Evolutionary conservation across 2,888 invertebrate species (phyloP), one percentile per base, ranked within the genome.

Genomic region (Cacoxenus indagator): DNA sequence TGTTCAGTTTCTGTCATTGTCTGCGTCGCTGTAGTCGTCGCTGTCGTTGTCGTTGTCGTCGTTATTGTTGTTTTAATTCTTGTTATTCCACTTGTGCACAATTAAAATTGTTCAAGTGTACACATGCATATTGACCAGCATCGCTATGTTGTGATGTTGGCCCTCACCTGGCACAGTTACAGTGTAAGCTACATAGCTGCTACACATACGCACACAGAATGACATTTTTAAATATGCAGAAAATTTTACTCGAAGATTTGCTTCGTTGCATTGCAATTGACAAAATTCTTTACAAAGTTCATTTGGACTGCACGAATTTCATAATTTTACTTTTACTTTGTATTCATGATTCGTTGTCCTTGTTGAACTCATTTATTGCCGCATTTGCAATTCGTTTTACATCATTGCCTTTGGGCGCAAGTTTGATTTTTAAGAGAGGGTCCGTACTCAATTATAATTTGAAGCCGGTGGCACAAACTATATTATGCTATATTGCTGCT

Each of bases 101-200:
- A 77, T 77, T 77, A 78, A 77, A 77, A 77, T 73, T 76, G 78
- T 76, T 71, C 72, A 77, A 75, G 75, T 76, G 73, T 65, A 43
- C 37, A 54, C 55, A 43, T 54, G 65, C 19, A 22, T 26, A 64
- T 26, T 64, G 51, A 54, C 24, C 19, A 19, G 3, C 54, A 54
- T n/a, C n/a, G n/a, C n/a, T n/a, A n/a, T n/a, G n/a, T n/a, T n/a
- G n/a, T n/a, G n/a, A n/a, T n/a, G n/a, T n/a, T n/a, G n/a, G n/a
- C n/a, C n/a, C 6, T n/a, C 48, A 48, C 48, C 48, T 3, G 19
- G 19, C 46, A 46, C 5, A 4, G 31, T 31, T n/a, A n/a, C n/a
- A n/a, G n/a, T n/a, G n/a, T n/a, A n/a, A n/a, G n/a, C n/a, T n/a
- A n/a, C n/a, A n/a, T n/a, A n/a, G n/a, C n/a, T n/a, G n/a, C n/a